Base-by-base conservation (phyloP, 2,797 vertebrate species). In the Scyliorhinus canicula region DNA sequence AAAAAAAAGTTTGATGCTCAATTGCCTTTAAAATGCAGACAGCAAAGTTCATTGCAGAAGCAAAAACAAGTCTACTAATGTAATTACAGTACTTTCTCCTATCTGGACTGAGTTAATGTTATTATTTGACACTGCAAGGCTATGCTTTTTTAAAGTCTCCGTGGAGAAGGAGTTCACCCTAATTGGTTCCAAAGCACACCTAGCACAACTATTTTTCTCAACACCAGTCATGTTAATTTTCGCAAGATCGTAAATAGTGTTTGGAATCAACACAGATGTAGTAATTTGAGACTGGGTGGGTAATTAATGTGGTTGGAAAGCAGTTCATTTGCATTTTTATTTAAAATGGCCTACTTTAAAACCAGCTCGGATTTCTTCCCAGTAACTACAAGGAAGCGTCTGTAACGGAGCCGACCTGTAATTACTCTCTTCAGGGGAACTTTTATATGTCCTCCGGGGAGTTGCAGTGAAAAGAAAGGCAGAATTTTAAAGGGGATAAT, bases 221-320 rank as follows among this genome's bases (percentile, higher is more conserved):
- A 55, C 93, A 98, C 97, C 97, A 97, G 98, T 97, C 97, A 97
- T 97, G 97, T 98, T 98, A 97, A 98, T 98, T 98, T 98, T 97
- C 97, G 97, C 98, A 98, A 95, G 96, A 98, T 98, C 97, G 97
- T 98, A 99, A 99, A 98, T 96, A 98, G 97, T 97, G 97, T 98
- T 98, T 98, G 97, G 98, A 98, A 98, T 99, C 98, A 98, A 98
- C 98, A 98, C 98, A 98, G 98, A 98, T 97, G 97, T 96, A 96
- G 98, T 98, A 98, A 99, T 99, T 98, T 98, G 98, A 98, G 98
- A 98, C 98, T 98, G 98, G 98, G 98, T 98, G 98, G 98, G 98
- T 99, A 99, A 99, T 99, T 99, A 99, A 99, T 98, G 98, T 98
- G 98, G 98, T 99, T 98, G 98, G 98, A 99, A 98, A 99, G 98